Conservation (phyloP, 2,888 invertebrate species). For the Tanaodytes sp. region DNA sequence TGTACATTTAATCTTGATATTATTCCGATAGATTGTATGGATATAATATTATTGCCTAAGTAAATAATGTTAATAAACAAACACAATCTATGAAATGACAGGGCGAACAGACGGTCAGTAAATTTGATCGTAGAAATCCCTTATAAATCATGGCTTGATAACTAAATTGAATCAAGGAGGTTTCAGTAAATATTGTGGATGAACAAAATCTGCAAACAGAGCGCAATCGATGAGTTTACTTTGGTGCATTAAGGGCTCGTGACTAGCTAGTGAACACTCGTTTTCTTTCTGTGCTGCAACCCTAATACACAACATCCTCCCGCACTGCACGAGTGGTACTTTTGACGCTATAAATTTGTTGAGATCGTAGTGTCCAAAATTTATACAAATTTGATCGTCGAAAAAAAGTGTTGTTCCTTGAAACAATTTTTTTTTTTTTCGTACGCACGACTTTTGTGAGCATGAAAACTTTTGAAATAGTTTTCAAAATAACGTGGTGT, state of each 20-base stretch:
- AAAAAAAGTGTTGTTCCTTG: no score
- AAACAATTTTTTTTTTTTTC: no score
- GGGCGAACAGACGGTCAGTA: no score
- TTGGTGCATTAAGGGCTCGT: conserved; percentile 35
- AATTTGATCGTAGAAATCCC: background rate
- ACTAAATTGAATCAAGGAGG: conserved; percentile 23
- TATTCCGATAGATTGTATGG: no score
- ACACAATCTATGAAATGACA: conserved; percentile 19
- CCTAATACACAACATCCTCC: conserved; percentile 33
- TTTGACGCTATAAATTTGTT: conserved; percentile 17
- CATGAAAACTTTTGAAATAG: no score
- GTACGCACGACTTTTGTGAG: no score
- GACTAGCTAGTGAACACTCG: conserved; percentile 36
- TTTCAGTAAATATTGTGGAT: conserved; percentile 25
- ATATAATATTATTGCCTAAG: no score
- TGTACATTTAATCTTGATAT: no score
- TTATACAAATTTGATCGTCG: conserved; percentile 4
- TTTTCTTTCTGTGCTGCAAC: conserved; percentile 31
- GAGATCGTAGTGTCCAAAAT: conserved; percentile 23
- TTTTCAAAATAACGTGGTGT: no score
- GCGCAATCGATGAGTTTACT: conserved; percentile 30
- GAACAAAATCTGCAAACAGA: conserved; percentile 26
- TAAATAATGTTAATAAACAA: no score
- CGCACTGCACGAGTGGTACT: conserved; percentile 23
- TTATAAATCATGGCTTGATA: conserved; percentile 23